Evolutionary conservation across 2,888 invertebrate species (phyloP), one percentile per base, ranked within the genome.

Genomic region (Diaperis boleti): DNA sequence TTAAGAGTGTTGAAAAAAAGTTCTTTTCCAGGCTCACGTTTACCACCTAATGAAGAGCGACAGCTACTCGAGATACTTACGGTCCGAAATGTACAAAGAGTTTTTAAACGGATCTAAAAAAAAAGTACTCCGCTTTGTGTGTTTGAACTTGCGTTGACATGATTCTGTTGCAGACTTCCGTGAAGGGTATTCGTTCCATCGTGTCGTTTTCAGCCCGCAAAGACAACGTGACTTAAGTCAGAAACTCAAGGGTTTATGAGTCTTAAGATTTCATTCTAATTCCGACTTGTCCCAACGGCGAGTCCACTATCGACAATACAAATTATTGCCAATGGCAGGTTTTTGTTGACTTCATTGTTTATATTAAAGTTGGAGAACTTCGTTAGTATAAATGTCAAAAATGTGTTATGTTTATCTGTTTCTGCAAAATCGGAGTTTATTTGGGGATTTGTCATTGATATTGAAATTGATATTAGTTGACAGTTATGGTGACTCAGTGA

Each of bases 11-110:
- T n/a, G n/a, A n/a, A n/a, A n/a, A n/a, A 26, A 26, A 3, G 6
- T 2, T 3, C n/a, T 66, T 59, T 77, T 83, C 7, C 85, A 96
- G 96, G 94, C 96, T 4, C 99, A 99, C 83, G 98, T 99, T 31
- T 99, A 98, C 82, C 96, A 98, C 78, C 85, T 99, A 73, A 99
- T 99, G 99, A 98, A 98, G 81, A 96, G 95, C 69, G 99, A 99
- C 84, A 97, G 96, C 78, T 99, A 99, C 80, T 97, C 97, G 55
- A 88, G 99, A 72, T 99, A 98, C 80, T 85, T 99, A 54, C 90
- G 99, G 69, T 98, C 98, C 0, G 98, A 98, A 74, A 95, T 97
- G 93, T 99, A 98, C 84, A 97, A 97, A 86, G 98, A 98, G 74
- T 95, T 93, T 79, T 85, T 98, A 65, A 96, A 93, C 81, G 95